Percentiles rank a stretch among this genome's conserved stretches.
phyloP scores from a whole-genome alignment of 92 coral and sea anemone species.

The Ricordea florida region DNA sequence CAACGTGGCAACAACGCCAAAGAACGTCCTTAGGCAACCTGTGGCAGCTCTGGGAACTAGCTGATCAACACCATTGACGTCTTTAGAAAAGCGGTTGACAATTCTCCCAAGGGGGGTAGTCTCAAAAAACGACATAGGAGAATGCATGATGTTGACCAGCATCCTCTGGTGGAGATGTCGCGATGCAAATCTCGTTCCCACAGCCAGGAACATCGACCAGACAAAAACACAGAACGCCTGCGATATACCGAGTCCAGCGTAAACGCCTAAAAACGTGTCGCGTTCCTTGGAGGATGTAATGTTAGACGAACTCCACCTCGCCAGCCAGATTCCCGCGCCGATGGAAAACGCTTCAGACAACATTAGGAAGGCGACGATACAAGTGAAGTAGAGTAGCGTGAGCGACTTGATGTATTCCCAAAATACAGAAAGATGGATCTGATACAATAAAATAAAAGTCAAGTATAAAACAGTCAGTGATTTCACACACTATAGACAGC shows the following conservation, averaged over 20 bases:
- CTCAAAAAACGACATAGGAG: conserved; percentile 85
- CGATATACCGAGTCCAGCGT: conserved; percentile 68
- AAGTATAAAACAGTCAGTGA: no score
- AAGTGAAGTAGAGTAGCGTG: conserved; percentile 29
- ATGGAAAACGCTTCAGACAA: conserved; percentile 51
- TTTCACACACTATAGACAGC: no score
- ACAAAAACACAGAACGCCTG: conserved; percentile 58
- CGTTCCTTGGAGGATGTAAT: conserved; percentile 54
- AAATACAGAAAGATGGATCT: conserved; percentile 77
- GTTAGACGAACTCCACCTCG: conserved; percentile 79
- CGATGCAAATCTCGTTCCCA: conserved; percentile 57
- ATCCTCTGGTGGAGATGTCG: conserved; percentile 59
- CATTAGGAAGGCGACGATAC: conserved; percentile 27
- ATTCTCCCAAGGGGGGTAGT: conserved; percentile 90
- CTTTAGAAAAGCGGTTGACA: conserved; percentile 86
- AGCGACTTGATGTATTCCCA: conserved; percentile 53
- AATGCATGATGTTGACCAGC: conserved; percentile 64
- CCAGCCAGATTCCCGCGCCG: conserved; percentile 81
- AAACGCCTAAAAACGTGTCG: conserved; percentile 69
- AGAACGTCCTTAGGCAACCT: conserved; percentile 45
- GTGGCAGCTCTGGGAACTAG: conserved; percentile 50
- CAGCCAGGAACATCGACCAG: conserved; percentile 30
- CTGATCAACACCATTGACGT: conserved; percentile 73
- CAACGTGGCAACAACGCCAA: conserved; percentile 56
- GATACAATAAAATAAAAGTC: conserved; percentile 2